phyloP scores from a whole-genome alignment of 2,797 vertebrate genomes.

The Dicrostonyx torquatus region DNA sequence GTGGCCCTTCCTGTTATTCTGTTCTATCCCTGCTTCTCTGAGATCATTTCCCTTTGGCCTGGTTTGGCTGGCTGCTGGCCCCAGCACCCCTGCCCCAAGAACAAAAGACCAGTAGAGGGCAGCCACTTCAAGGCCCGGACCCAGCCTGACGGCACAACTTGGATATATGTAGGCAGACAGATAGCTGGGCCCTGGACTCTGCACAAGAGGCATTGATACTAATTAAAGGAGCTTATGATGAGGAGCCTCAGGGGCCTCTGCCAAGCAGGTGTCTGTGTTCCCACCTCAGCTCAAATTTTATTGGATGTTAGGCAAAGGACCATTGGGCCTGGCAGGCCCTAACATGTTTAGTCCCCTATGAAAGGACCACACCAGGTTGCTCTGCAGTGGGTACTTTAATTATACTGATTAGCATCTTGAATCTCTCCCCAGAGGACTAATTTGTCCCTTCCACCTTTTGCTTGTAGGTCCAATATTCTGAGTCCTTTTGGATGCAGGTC shows the following conservation, averaged over 20 bases:
- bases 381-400: background rate
- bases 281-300: constrained; percentile 44
- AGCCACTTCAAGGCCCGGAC: background rate
- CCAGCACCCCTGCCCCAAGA: constrained; percentile 3
- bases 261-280: constrained; percentile 11
- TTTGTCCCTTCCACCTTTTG: background rate
- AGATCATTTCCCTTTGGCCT: constrained; percentile 78
- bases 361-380: background rate
- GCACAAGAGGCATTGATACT: background rate
- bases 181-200: background rate
- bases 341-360: background rate
- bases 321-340: constrained; percentile 50
- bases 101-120: background rate
- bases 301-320: constrained; percentile 45
- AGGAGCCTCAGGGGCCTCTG: constrained; percentile 13
- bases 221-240: constrained; percentile 46
- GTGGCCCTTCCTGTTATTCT: constrained; percentile 80
- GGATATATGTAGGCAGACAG: background rate
- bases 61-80: constrained; percentile 14
- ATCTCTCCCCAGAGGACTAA: constrained; percentile 22
- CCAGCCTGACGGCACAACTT: background rate
- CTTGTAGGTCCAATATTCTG: background rate
- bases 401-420: background rate
- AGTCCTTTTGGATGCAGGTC: background rate
- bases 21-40: constrained; percentile 72